Evolutionary conservation across 2,797 vertebrate genomes (phyloP).

Genomic region (Siniperca obscura): DNA sequence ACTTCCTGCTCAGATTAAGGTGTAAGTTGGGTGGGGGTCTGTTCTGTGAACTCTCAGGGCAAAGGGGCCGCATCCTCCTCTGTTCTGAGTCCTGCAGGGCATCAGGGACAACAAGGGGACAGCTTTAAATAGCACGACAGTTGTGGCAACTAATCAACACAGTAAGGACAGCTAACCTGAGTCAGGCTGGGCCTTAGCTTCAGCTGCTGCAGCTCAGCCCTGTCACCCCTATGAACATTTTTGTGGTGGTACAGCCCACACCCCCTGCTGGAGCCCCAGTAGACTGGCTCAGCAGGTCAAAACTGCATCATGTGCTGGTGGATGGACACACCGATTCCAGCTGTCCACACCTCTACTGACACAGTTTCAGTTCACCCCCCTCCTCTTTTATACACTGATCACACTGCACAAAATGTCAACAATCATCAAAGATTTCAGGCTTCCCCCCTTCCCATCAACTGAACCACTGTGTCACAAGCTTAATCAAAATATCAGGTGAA

Average conservation of each 20-base stretch:
- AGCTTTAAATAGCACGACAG: conserved; percentile 84
- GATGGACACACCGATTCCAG: conserved; percentile 18
- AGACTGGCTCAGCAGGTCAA: conserved; percentile 48
- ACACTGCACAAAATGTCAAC: not conserved
- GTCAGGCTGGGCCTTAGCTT: conserved; percentile 63
- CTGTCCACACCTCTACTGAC: conserved; percentile 32
- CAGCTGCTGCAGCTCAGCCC: conserved; percentile 69
- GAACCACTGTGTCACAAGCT: no score
- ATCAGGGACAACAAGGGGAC: conserved; percentile 76
- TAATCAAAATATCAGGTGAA: not conserved
- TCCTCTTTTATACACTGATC: not conserved
- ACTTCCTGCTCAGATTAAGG: conserved; percentile 37
- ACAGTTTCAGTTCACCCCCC: not conserved
- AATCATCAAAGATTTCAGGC: not conserved
- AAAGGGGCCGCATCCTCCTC: conserved; percentile 32
- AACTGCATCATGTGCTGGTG: conserved; percentile 28
- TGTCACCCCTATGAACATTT: conserved; percentile 53
- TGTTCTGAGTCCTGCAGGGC: conserved; percentile 56
- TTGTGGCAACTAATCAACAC: conserved; percentile 83
- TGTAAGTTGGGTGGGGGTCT: conserved; percentile 4
- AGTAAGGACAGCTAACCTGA: conserved; percentile 77
- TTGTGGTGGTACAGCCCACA: conserved; percentile 56
- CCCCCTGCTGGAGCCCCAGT: conserved; percentile 24
- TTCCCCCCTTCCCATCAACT: not conserved
- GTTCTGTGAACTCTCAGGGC: conserved; percentile 44